Conservation (phyloP, 2,888 invertebrate species). For the Microplitis manilae region DNA sequence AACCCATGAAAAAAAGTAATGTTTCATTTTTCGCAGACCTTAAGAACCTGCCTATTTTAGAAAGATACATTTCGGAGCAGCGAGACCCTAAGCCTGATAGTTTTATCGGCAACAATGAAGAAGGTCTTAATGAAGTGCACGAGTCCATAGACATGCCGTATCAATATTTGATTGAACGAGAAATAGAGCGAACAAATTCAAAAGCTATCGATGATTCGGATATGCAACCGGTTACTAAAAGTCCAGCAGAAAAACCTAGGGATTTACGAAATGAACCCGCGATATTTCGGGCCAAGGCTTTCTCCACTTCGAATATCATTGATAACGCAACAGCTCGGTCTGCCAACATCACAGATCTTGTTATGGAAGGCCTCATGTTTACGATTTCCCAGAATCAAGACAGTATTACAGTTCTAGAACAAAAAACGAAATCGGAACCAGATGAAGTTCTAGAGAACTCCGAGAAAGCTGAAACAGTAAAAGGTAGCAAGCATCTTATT, state of each 20-base stretch:
- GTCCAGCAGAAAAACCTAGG: neutral
- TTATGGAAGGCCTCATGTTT: conserved; percentile 70
- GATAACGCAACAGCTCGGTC: conserved; percentile 56
- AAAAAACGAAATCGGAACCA: conserved; percentile 66
- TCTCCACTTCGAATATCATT: conserved; percentile 5
- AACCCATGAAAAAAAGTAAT: neutral
- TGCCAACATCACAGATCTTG: conserved; percentile 66
- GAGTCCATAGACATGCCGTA: conserved; percentile 59
- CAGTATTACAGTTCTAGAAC: conserved; percentile 65
- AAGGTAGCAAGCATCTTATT: conserved; percentile 64
- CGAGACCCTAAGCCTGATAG: conserved; percentile 1
- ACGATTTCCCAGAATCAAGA: conserved; percentile 66
- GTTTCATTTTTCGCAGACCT: conserved; percentile 13
- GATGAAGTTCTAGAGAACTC: conserved; percentile 70
- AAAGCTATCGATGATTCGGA: neutral
- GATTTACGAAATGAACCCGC: neutral
- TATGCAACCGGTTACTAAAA: neutral
- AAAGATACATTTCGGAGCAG: conserved; percentile 27
- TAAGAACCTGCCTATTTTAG: conserved; percentile 23
- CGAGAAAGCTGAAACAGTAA: conserved; percentile 65
- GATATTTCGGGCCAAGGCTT: neutral
- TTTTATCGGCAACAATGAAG: neutral
- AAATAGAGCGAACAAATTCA: conserved; percentile 50
- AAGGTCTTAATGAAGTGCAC: conserved; percentile 33
- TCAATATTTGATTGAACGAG: conserved; percentile 64